These are phyloP conservation scores for Ursus arctos DNA, from an alignment of 2,113 vertebrate species.

Conservation along the genomic window DNA sequence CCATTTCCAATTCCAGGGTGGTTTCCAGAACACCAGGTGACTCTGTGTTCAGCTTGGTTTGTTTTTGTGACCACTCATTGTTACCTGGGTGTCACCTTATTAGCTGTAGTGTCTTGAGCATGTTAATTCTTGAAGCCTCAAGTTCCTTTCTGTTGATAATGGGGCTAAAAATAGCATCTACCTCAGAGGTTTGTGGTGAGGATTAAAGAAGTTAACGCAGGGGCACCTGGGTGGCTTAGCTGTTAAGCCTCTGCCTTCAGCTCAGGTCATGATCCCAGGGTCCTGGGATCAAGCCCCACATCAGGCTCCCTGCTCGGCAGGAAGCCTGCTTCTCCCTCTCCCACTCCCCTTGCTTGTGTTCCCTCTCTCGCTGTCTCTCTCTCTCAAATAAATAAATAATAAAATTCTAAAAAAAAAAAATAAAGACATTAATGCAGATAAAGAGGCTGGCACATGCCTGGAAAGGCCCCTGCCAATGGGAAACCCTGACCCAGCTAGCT, in stretches of 20 bases:
- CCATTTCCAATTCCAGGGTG: too few relatives aligned
- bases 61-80: not conserved
- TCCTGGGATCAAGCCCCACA: too few relatives aligned
- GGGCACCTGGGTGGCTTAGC: too few relatives aligned
- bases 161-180: not conserved
- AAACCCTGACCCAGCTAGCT: not conserved
- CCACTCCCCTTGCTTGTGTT: too few relatives aligned
- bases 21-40: not conserved
- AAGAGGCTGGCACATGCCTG: not conserved
- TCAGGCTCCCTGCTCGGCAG: too few relatives aligned
- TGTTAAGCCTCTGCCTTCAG: too few relatives aligned
- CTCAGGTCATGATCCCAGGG: too few relatives aligned
- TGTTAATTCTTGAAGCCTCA: not conserved
- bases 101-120: not conserved
- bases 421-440: too few relatives aligned
- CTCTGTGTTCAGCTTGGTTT: not conserved
- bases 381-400: too few relatives aligned
- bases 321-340: too few relatives aligned
- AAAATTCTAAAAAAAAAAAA: too few relatives aligned
- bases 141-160: not conserved
- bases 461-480: not conserved
- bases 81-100: not conserved
- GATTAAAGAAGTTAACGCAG: not conserved
- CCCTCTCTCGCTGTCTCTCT: too few relatives aligned
- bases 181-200: not conserved